Evolutionary conservation across 2,113 vertebrate genomes (phyloP), one percentile per base, ranked within the genome.

Genomic region (Halcyon senegalensis): DNA sequence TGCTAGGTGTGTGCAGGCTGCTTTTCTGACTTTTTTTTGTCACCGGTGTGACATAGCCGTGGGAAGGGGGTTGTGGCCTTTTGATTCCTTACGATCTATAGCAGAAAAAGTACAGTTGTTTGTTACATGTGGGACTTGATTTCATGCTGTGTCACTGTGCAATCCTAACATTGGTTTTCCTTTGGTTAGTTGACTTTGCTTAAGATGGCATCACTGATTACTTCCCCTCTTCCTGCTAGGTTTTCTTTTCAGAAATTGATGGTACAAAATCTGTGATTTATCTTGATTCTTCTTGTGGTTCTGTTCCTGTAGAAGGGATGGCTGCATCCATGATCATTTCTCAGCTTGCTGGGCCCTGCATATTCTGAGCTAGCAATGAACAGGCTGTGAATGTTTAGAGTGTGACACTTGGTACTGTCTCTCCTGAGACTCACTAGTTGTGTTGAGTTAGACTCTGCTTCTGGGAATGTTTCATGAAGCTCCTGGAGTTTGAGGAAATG

Each of bases 321-420:
- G 7, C 3, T 81, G 21, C 41, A 50, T 35, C n/a, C n/a, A 4
- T 5, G 3, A 25, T 68, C 0, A 0, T 62, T 77, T 69, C 25
- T 66, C 37, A 93, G n/a, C 46, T 37, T 53, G 13, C 35, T 16
- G 35, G 18, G 13, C 5, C 8, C 23, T 59, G 31, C 0, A 0
- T 33, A 5, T 73, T 87, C 20, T 58, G 59, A 76, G 50, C 20
- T 59, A 68, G 43, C 56, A 28, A 4, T 5, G 33, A 55, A 20
- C 0, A 31, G 43, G 14, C 25, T 41, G 23, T 35, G 20, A 37
- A 16, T 0, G 0, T 44, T 64, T 7, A 15, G 20, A 9, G 2
- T 27, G 46, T 33, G 30, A 41, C 5, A 1, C 31, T 44, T 11
- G 11, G 27, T 78, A 14, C 68, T 35, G 17, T n/a, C 55, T 59